Base-by-base conservation (phyloP, 2,797 vertebrate genomes). In the Pterois miles region DNA sequence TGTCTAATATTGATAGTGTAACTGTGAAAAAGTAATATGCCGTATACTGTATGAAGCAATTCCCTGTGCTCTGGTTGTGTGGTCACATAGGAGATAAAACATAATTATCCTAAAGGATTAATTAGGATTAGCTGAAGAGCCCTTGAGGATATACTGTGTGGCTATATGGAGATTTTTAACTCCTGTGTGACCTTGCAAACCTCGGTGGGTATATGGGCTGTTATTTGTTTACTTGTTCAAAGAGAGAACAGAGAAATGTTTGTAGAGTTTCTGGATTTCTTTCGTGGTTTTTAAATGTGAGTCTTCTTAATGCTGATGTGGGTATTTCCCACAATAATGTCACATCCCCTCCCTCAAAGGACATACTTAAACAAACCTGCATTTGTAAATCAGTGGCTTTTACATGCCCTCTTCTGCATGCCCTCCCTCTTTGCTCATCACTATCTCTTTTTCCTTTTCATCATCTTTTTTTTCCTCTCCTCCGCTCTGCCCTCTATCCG, bases 81-180 rank as follows among this genome's bases (percentile, higher is more conserved):
- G 20, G 76, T 71, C 86, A 81, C 74, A 66, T 20, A 62, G 71
- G 70, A 80, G 74, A 76, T 71, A 29, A 76, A 74, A 78, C 68
- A 27, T 56, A 80, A 86, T 88, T 88, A 86, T 83, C 74, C 82
- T 79, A 13, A 70, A 88, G 90, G 84, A 91, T 86, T 92, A 85
- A 91, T 92, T 90, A 86, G 81, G 79, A 86, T 91, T 74, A 86
- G 57, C 69, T 46, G 79, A 52, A 43, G 25, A 63, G 23, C 77
- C 71, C 84, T 56, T 57, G 71, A 82, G 85, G 76, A 75, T 63
- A 33, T 67, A 43, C 40, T 0, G 40, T 43, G 23, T 27, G 11
- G 18, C 16, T 71, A 40, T 72, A 78, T 77, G 76, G 62, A 81
- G 71, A 83, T 81, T 40, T 70, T 62, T 53, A 46, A 69, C 53